phyloP scores from a whole-genome alignment of 2,113 vertebrate genomes.

The Pica pica region DNA sequence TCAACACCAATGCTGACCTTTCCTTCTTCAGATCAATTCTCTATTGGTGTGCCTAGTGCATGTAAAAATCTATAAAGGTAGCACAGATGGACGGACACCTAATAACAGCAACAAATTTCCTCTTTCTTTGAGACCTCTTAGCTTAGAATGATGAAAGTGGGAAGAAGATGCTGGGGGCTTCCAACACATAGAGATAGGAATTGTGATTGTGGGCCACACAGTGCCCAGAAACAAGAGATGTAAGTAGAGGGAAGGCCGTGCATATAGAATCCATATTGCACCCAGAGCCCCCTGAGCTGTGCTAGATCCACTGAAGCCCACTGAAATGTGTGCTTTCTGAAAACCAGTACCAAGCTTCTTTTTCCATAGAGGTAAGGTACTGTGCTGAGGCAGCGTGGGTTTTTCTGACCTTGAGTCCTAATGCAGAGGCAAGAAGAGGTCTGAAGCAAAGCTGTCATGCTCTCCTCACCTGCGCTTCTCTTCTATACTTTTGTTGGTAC shows the following conservation, averaged over 20 bases:
- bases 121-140: conserved; percentile 1
- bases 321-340: not conserved
- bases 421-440: not conserved
- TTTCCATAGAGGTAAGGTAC: not conserved
- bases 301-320: not conserved
- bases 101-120: not conserved
- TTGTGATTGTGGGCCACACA: not conserved
- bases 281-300: not conserved
- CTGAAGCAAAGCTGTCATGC: not conserved
- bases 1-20: not conserved
- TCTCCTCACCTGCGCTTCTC: not conserved
- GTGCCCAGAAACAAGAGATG: not conserved
- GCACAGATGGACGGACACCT: not conserved
- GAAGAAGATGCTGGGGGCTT: not conserved
- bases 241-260: not conserved
- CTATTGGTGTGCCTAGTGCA: not conserved
- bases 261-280: not conserved
- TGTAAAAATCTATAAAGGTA: not conserved
- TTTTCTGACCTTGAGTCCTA: not conserved
- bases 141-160: not conserved
- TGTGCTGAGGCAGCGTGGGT: not conserved
- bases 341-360: not conserved
- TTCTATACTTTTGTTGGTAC: not conserved
- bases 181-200: not conserved
- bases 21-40: not conserved